These are phyloP conservation scores for Ctenopoma multispine DNA, from an alignment of 2,797 vertebrate genomes.

Conservation along the genomic window DNA sequence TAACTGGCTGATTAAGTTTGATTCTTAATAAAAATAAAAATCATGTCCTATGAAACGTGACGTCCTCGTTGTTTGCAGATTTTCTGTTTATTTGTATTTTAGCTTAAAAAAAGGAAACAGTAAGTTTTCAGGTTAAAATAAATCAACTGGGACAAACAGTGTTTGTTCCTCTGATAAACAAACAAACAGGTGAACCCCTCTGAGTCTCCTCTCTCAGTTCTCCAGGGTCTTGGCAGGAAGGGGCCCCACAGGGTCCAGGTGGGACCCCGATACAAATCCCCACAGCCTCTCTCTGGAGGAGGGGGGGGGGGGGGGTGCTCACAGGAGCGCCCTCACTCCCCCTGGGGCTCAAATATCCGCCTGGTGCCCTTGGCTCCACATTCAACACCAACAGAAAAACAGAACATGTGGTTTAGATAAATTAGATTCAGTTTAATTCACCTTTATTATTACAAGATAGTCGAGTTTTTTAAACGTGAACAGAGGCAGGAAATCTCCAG, in stretches of 20 bases:
- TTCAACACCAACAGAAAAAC: conserved; percentile 60
- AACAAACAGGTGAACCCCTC: conserved; percentile 62
- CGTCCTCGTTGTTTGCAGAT: neutral
- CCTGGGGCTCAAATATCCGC: conserved; percentile 82
- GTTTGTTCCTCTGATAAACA: conserved; percentile 26
- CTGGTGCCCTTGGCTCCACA: conserved; percentile 69
- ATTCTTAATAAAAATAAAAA: too few relatives aligned
- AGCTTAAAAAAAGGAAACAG: neutral
- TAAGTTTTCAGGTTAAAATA: neutral
- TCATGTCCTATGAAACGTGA: too few relatives aligned
- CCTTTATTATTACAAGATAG: neutral
- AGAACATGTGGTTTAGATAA: neutral
- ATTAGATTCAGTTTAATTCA: neutral
- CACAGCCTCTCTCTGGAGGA: conserved; percentile 66
- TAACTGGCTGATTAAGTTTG: neutral
- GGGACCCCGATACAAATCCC: conserved; percentile 80
- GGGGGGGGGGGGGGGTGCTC: conserved; percentile 56
- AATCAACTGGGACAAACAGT: neutral
- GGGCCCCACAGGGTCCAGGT: conserved; percentile 80
- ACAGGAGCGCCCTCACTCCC: conserved; percentile 70
- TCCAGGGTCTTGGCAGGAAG: conserved; percentile 72
- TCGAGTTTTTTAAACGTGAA: neutral
- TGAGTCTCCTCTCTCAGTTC: conserved; percentile 38
- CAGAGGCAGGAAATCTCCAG: conserved; percentile 33
- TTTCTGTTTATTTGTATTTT: neutral